These are phyloP conservation scores for Margaritifera margaritifera DNA, from an alignment of 2,888 invertebrate genomes.

Conservation along the genomic window DNA sequence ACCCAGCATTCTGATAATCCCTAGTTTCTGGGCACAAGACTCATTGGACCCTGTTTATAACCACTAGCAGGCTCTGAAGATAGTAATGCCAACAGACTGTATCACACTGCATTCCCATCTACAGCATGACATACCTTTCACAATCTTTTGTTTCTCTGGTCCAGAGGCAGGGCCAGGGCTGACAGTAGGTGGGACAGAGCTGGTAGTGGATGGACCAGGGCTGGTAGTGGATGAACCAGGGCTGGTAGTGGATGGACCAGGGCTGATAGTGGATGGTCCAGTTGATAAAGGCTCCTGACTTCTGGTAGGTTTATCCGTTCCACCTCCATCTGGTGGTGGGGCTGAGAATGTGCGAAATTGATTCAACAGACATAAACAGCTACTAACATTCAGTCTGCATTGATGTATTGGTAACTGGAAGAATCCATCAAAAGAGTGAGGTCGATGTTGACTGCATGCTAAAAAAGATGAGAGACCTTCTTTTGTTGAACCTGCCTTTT, in stretches of 20 bases:
- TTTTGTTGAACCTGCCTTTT: too few species aligned
- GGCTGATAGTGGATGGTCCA: background rate
- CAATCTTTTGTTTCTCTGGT: conserved; percentile 7
- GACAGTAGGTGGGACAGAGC: background rate
- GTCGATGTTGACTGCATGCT: too few species aligned
- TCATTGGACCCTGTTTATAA: too few species aligned
- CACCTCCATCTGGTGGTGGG: background rate
- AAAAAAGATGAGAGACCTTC: too few species aligned
- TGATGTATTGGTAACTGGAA: too few species aligned
- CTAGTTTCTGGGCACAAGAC: too few species aligned
- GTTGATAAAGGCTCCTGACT: background rate
- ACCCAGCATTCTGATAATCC: too few species aligned
- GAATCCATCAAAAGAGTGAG: too few species aligned
- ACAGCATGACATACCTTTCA: conserved; percentile 4
- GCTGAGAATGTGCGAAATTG: background rate
- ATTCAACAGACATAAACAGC: background rate
- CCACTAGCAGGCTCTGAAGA: too few species aligned
- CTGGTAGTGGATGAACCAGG: background rate
- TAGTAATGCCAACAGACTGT: too few species aligned
- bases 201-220: background rate
- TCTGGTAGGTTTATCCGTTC: background rate
- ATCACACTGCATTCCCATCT: background rate
- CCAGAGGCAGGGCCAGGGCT: background rate
- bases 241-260: background rate
- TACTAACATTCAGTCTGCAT: too few species aligned